phyloP scores from a whole-genome alignment of 1,140 invertebrate genomes.

The Orius laevigatus region DNA sequence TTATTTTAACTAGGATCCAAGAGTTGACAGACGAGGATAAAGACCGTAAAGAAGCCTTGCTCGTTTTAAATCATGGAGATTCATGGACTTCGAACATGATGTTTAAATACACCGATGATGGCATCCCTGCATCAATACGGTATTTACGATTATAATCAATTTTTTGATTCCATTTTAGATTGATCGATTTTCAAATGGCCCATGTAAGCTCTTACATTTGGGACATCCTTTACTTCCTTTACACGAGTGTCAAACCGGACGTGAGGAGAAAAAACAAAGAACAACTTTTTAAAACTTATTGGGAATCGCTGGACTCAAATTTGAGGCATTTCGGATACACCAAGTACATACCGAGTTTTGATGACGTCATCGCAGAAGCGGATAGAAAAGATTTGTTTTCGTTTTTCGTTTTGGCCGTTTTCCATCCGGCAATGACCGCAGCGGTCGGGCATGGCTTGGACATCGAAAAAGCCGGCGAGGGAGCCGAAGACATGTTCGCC shows the following conservation, averaged over 20 bases:
- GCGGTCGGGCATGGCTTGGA: no score
- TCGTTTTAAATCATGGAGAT: slow-evolving; percentile 12
- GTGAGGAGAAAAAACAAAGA: neutral
- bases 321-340: neutral
- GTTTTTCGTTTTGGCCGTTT: no score
- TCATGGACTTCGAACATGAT: slow-evolving; percentile 9
- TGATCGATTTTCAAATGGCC: slow-evolving; percentile 20
- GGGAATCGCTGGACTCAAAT: neutral
- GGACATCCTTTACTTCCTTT: slow-evolving; percentile 20
- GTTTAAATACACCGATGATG: slow-evolving; percentile 8
- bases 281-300: slow-evolving; percentile 6
- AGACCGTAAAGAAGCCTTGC: neutral
- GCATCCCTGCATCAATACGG: no score
- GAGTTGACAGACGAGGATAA: neutral
- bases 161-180: slow-evolving; percentile 9
- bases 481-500: no score
- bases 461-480: no score
- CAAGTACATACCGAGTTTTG: neutral
- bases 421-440: no score
- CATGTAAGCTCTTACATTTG: slow-evolving; percentile 14
- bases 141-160: neutral
- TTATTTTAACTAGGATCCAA: neutral
- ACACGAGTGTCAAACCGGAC: slow-evolving; percentile 12
- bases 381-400: neutral
- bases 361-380: neutral